Base-by-base conservation (phyloP, 2,888 invertebrate species). In the Heliconius sara region DNA sequence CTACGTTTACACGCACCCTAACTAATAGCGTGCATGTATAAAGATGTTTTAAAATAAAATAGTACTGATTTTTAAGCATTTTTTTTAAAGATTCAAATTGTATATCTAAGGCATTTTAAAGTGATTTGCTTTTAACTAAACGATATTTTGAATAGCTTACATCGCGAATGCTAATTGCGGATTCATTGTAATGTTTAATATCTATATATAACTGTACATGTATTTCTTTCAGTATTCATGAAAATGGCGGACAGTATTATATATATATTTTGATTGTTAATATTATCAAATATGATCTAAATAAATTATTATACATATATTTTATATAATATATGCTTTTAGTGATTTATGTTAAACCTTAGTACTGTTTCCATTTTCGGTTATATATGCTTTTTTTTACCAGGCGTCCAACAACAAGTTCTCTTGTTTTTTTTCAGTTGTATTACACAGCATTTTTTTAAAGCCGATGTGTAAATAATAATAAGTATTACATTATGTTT, bases 401-500 rank as follows among this genome's bases (percentile, higher is more conserved):
- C 16, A 60, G n/a, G 57, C 30, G 30, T 73, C 34, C 57, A 34
- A 27, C 16, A 70, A 52, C 3, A 57, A 34, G 57, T 7, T 60
- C 30, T 73, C 6, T 39, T 60, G 60, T 60, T 60, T 73, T 60
- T 73, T 60, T 22, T 34, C 34, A 60, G 0, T 39, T 57, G 34
- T 73, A 60, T 39, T 60, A 60, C 73, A 73, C 25, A 73, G n/a
- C 60, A 60, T 60, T 73, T 39, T 60, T 34, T 73, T 60, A 39
- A 39, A 16, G 22, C 34, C 39, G 19, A n/a, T 30, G 1, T 78
- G 65, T 72, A 78, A 72, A 72, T 72, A 65, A 73, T 34, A 60
- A n/a, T 72, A 78, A 63, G 71, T 72, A 77, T 65, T 71, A 65
- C 25, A 66, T 52, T 27, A 5, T 73, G 34, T 73, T 73, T 73